Conservation (phyloP, 92 coral and sea anemone species). For the Anthopleura xanthogrammica region DNA sequence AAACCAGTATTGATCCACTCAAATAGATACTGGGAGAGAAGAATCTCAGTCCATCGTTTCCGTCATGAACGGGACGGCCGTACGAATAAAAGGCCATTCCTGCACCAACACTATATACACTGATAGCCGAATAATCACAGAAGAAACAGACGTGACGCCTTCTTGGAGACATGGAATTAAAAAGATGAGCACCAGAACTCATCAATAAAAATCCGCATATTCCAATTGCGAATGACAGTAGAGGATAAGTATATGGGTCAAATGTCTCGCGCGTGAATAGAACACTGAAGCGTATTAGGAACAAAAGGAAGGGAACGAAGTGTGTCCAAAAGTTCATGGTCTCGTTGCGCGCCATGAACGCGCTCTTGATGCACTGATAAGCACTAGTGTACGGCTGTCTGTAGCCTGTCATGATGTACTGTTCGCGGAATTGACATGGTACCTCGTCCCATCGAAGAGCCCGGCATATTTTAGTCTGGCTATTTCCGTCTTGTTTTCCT, state of each 20-base stretch:
- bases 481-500: slow-evolving; percentile 15
- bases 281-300: slow-evolving; percentile 59
- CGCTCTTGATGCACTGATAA: slow-evolving; percentile 80
- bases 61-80: slow-evolving; percentile 66
- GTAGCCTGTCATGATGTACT: slow-evolving; percentile 80
- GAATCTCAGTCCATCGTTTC: slow-evolving; percentile 27
- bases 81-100: slow-evolving; percentile 92
- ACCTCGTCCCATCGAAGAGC: slow-evolving; percentile 74
- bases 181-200: slow-evolving; percentile 98
- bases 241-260: slow-evolving; percentile 78
- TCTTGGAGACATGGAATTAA: slow-evolving; percentile 97
- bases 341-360: slow-evolving; percentile 76
- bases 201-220: slow-evolving; percentile 90
- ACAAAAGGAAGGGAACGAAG: slow-evolving; percentile 78
- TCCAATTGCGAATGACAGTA: slow-evolving; percentile 85
- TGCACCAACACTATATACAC: slow-evolving; percentile 94
- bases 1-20: slow-evolving; percentile 61
- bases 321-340: slow-evolving; percentile 96
- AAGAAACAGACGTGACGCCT: slow-evolving; percentile 91
- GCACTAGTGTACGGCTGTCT: slow-evolving; percentile 89
- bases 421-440: slow-evolving; percentile 90
- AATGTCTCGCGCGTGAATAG: slow-evolving; percentile 57
- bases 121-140: slow-evolving; percentile 94
- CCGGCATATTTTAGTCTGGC: slow-evolving; percentile 2
- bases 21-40: slow-evolving; percentile 59